phyloP scores from a whole-genome alignment of 2,888 invertebrate genomes.

The Ormyrus rosae region DNA sequence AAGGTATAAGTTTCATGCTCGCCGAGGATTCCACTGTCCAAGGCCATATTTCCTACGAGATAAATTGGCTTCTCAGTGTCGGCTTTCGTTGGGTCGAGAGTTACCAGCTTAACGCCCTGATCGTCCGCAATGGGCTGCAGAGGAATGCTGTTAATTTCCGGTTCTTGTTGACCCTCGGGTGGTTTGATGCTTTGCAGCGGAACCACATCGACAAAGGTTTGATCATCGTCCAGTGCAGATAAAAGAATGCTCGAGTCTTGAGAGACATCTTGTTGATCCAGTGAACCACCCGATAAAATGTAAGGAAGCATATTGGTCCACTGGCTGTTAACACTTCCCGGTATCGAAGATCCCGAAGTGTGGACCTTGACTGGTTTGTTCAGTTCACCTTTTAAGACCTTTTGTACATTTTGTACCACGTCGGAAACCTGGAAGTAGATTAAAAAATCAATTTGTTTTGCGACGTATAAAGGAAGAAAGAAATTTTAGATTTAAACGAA shows the following conservation, averaged over 20 bases:
- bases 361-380: constrained; percentile 74
- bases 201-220: constrained; percentile 39
- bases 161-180: not conserved
- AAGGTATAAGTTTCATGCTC: constrained; percentile 17
- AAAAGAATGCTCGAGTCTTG: constrained; percentile 50
- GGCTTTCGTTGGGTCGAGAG: not conserved
- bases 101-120: constrained; percentile 15
- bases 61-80: constrained; percentile 47
- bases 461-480: not conserved
- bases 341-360: constrained; percentile 69
- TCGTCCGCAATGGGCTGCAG: not conserved
- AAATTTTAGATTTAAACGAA: not conserved
- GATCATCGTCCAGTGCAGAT: constrained; percentile 26
- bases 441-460: not conserved
- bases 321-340: constrained; percentile 71
- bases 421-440: constrained; percentile 79
- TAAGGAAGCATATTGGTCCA: constrained; percentile 91
- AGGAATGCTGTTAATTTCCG: constrained; percentile 24
- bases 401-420: constrained; percentile 89
- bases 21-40: constrained; percentile 48
- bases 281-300: constrained; percentile 83
- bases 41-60: constrained; percentile 54
- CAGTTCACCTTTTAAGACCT: constrained; percentile 88
- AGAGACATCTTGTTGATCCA: constrained; percentile 43
- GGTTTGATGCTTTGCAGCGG: constrained; percentile 35